Evolutionary conservation across 2,113 vertebrate genomes (phyloP), one percentile per base, ranked within the genome.

Genomic region (Motacilla tschutschensis): DNA sequence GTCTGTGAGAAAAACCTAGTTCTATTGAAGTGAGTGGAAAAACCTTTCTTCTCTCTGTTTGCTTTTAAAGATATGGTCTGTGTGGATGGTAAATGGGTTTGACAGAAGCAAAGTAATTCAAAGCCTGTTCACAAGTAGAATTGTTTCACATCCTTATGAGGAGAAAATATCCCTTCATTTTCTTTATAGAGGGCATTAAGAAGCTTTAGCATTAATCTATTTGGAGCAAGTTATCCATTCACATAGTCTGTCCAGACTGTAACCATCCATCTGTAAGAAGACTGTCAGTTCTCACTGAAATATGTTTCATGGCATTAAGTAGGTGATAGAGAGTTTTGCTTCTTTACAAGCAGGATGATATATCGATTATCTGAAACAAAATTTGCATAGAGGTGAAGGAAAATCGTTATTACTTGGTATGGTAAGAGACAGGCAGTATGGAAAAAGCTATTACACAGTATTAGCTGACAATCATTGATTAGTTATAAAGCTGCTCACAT

Each of bases 91-190:
- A 96, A 96, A 97, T 95, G 89, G 69, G 63, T 94, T 94, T 95
- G 95, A 94, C 93, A 93, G 85, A 93, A 85, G 74, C 74, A 70
- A 95, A 89, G 89, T 94, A 95, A 95, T 95, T 96, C 88, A 95
- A 89, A 95, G 48, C 79, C 81, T 15, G 38, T 89, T 95, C 86
- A 86, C 71, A 91, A 47, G 75, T 85, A 73, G 80, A 92, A 87
- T 77, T 91, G 41, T 79, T 88, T 81, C 84, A 96, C 65, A 79
- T 87, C 88, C 60, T 81, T 93, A 82, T n/a, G 60, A 24, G 28
- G 66, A 79, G 59, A 62, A 82, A 84, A 50, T 14, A 79, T 35
- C 5, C 28, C 8, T 41, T 55, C 8, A n/a, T 54, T 81, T 93
- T 76, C 83, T 51, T 75, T 29, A 38, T 41, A 79, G 67, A 83